Base-by-base conservation (phyloP, 2,113 vertebrate species). In the Myotis brandtii region DNA sequence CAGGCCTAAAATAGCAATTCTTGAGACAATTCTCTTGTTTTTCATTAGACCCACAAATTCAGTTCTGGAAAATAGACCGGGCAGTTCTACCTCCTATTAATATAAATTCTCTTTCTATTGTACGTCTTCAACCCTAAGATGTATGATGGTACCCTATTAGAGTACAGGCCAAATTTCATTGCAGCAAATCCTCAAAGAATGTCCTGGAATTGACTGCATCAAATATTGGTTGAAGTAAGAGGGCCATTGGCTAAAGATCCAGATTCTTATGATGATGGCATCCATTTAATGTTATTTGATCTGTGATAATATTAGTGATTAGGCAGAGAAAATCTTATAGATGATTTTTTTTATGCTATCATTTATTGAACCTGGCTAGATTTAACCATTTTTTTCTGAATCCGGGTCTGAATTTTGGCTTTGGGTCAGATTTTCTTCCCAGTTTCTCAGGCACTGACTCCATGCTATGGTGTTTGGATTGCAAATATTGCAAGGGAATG, bases 401-500 rank as follows among this genome's bases (percentile, higher is more conserved):
- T 81, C 37, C 21, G 21, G 59, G 66, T 69, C 34, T 48, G 80
- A 64, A 27, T 8, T 87, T 89, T 87, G 62, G 56, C 67, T 91
- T 80, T 0, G 0, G 67, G 67, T 93, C 32, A 62, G 43, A 54
- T 87, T 89, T 88, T 62, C 52, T 91, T 90, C 46, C 91, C 62
- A 46, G 37, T 91, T 92, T 95, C 81, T 95, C 23, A 43, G 83
- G 50, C 32, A 21, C 66, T 56, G 82, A 69, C 70, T 94, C 64
- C 30, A 20, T 52, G 72, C 81, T 92, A 17, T 13, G 64, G n/a
- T 73, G 76, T 54, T 95, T 93, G 84, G 80, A 76, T 88, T 97
- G 90, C 72, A 96, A 90, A 96, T 86, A 95, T 86, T 87, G 89
- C 72, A 84, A 89, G 40, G 56, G 64, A 92, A 95, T 86, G 92